Conservation (phyloP, 1,140 invertebrate species). For the Maconellicoccus hirsutus region DNA sequence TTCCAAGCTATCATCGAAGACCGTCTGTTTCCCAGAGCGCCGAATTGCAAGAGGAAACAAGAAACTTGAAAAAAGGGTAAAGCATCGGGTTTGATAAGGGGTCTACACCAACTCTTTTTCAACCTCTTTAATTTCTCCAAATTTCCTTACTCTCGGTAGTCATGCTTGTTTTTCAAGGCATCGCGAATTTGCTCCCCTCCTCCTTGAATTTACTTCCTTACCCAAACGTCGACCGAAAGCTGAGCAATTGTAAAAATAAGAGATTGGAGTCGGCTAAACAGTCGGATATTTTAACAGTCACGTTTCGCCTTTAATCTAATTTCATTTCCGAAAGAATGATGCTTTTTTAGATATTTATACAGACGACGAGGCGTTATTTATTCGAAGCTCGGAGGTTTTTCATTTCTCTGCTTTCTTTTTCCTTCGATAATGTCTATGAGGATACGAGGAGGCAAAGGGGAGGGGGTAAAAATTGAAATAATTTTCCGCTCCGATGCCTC, state of each 20-base stretch:
- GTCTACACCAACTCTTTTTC: background rate
- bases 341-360: background rate
- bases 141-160: background rate
- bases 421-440: background rate
- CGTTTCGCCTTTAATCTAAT: constrained; percentile 4
- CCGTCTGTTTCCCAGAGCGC: background rate
- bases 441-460: no score
- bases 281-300: background rate
- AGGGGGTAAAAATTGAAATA: no score
- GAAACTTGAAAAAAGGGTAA: no score
- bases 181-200: no score
- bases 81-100: no score
- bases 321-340: background rate
- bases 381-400: background rate
- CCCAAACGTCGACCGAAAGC: background rate
- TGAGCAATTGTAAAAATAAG: background rate
- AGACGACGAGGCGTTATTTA: background rate
- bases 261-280: background rate
- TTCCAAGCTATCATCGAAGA: background rate
- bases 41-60: background rate
- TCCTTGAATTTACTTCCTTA: no score
- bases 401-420: background rate
- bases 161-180: no score
- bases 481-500: no score
- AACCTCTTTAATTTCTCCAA: background rate